Conservation (phyloP, 2,113 vertebrate species). For the Cottus gobio region DNA sequence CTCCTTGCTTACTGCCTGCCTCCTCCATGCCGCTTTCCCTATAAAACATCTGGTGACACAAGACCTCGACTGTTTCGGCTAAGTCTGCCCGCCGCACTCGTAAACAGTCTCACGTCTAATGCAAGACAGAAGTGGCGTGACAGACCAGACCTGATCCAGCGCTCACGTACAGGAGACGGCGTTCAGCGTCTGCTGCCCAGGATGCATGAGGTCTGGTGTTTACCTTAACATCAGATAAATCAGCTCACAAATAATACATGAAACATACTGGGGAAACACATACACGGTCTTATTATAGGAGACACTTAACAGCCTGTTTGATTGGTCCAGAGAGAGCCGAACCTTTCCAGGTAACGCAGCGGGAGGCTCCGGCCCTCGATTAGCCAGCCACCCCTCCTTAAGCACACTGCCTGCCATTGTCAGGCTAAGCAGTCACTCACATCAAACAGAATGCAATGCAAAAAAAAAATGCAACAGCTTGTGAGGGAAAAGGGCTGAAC, state of each 20-base stretch:
- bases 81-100: constrained; percentile 62
- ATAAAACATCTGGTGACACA: constrained; percentile 82
- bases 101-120: constrained; percentile 77
- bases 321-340: constrained; percentile 57
- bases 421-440: constrained; percentile 56
- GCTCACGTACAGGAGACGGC: constrained; percentile 18
- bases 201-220: constrained; percentile 52
- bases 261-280: constrained; percentile 43
- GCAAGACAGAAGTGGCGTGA: constrained; percentile 68
- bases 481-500: constrained; percentile 58
- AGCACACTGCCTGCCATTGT: constrained; percentile 54
- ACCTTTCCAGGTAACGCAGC: constrained; percentile 75
- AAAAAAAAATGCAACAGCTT: constrained; percentile 64
- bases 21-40: constrained; percentile 60
- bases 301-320: constrained; percentile 57
- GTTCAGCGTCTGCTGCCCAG: constrained; percentile 32
- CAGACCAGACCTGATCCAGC: constrained; percentile 37
- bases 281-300: constrained; percentile 52
- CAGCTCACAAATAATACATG: constrained; percentile 72
- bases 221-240: constrained; percentile 64
- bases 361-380: constrained; percentile 50
- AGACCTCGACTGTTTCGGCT: constrained; percentile 75
- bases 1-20: constrained; percentile 64
- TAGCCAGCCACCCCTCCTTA: constrained; percentile 50
- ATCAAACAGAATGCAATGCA: constrained; percentile 71